Base-by-base conservation (phyloP, 2,797 vertebrate species). In the Propithecus deckenii region DNA sequence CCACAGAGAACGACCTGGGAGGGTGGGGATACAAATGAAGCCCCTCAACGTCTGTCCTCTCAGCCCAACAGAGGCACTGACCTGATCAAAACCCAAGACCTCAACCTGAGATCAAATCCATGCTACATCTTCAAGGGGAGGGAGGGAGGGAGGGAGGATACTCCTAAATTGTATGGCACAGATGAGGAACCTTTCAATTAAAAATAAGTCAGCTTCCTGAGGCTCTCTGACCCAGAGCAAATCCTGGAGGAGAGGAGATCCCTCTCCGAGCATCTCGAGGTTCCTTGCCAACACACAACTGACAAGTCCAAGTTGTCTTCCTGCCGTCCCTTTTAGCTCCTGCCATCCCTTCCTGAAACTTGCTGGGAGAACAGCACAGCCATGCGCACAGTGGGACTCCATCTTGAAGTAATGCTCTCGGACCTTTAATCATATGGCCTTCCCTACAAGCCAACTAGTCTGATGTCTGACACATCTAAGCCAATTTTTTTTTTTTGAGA, bases 11-110 rank as follows among this genome's bases (percentile, higher is more conserved):
- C 0, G 3, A 0, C 72, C 85, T 28, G 30, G 52, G 74, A 65
- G 48, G 41, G 8, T 0, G 17, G 50, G 57, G 32, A 32, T 2
- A 13, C 52, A 22, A 7, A 5, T 1, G 9, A 52, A 28, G 12
- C 14, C 38, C 52, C 35, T n/a, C 38, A 1, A 23, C 0, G 0
- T 6, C 17, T 0, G 0, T 6, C 17, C 15, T 57, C 72, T 32
- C 14, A 14, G 57, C 7, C 25, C 7, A 0, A 0, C 0, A 0
- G 23, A 55, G 80, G 72, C 8, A 43, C 32, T 23, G 78, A 38
- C 14, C 84, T 12, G 10, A 17, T 57, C 28, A 18, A 78, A 80
- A 30, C 5, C 30, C 52, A 46, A 61, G 65, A 63, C 25, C 35
- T 93, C 48, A 32, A 4, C n/a, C 46, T 71, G 50, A n/a, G 13